A percentile compares a stretch with the other conserved stretches of the same genome.
phyloP scores from a whole-genome alignment of 2,888 invertebrate species.

The Hypomecis atomaria region DNA sequence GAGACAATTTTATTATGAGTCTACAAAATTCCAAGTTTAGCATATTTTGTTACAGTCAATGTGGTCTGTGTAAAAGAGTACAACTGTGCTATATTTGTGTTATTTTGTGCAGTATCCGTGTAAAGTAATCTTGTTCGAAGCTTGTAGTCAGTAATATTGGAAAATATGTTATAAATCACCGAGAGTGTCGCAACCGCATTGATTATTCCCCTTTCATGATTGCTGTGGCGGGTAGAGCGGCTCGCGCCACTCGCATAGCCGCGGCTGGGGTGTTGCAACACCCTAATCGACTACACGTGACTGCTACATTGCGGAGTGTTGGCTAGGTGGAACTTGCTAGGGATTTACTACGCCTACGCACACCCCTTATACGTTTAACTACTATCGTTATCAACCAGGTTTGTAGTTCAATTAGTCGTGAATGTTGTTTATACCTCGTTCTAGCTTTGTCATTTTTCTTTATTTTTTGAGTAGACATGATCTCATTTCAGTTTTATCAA shows the following conservation, averaged over 20 bases:
- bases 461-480: too few relatives aligned
- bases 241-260: slow-evolving; percentile 33
- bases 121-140: neutral
- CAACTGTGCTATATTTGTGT: too few relatives aligned
- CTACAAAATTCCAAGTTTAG: too few relatives aligned
- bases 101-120: neutral
- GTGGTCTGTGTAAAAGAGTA: too few relatives aligned
- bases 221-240: slow-evolving; percentile 31
- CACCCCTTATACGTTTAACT: neutral
- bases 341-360: slow-evolving; percentile 11
- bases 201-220: slow-evolving; percentile 48
- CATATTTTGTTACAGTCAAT: too few relatives aligned
- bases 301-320: slow-evolving; percentile 11
- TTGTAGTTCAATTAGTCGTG: neutral
- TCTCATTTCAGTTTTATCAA: too few relatives aligned
- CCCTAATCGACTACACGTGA: slow-evolving; percentile 41
- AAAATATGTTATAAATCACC: slow-evolving; percentile 42
- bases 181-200: slow-evolving; percentile 44
- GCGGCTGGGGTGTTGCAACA: slow-evolving; percentile 37
- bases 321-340: slow-evolving; percentile 24
- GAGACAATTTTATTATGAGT: too few relatives aligned
- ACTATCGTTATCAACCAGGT: neutral
- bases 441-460: neutral
- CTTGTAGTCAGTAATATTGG: slow-evolving; percentile 1
- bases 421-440: neutral